Base-by-base conservation (phyloP, 2,888 invertebrate genomes). In the Scaptomyza cyrtandrae region DNA sequence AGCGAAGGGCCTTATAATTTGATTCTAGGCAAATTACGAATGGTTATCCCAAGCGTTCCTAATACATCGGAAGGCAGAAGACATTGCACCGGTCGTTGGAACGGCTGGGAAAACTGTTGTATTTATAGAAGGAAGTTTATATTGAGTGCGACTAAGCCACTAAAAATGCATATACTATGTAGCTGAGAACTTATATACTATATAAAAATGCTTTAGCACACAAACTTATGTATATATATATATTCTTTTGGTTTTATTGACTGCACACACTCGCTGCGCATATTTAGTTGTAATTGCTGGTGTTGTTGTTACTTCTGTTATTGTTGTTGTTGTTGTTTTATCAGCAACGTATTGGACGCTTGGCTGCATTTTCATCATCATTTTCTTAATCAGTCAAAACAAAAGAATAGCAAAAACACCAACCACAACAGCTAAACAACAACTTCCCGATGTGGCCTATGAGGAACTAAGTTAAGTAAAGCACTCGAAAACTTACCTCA, bases 331-430 rank as follows among this genome's bases (percentile, higher is more conserved):
- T 59, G 63, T 45, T 55, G 52, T 68, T 79, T 82, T 81, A 78
- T 86, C 81, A 80, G 72, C 73, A 70, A 65, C 70, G 80, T 77
- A 87, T 85, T 65, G 60, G 31, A 70, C 80, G 85, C 85, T 83
- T 79, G 68, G 85, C 72, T 88, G 85, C 76, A 77, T 83, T 83
- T 77, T 66, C 69, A 76, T 67, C 63, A 80, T 83, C 63, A 80
- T 83, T 85, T 85, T 86, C 75, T 78, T 82, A 78, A 86, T 82
- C 82, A 82, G 86, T 80, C 74, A 79, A 85, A 82, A 75, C 73
- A 68, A 77, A 77, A 60, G 49, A 66, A 75, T 33, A 64, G 62
- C 24, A 37, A 14, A 27, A 35, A 14, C 11, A 59, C 44, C 19
- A 60, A 48, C 27, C 54, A 43, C 13, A 62, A 31, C 54, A 46